Evolutionary conservation across 1,140 invertebrate genomes (phyloP), one percentile per base, ranked within the genome.

Genomic region (Stenopsyche tienmushanensis): DNA sequence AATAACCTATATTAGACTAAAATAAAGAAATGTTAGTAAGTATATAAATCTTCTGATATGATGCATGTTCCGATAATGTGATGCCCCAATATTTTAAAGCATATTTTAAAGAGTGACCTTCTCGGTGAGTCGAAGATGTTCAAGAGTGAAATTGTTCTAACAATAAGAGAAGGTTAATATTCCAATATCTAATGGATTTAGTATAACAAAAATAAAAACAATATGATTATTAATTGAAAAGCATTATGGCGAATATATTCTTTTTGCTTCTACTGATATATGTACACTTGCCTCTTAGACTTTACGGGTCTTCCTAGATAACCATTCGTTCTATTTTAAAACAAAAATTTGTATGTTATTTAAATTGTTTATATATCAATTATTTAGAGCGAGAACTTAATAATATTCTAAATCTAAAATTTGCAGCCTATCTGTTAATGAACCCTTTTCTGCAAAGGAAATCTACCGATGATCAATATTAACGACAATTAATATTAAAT

Each of bases 251-350:
- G 75, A 78, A 73, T 74, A 76, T 74, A 74, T 76, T 75, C 73
- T 74, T 73, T 65, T 72, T 74, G 75, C 73, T 76, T 73, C 74
- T 74, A 75, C 75, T 77, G 75, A 75, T 81, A 81, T 76, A 79
- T 80, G 78, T 80, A 80, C 72, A 81, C 80, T 80, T 81, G 80
- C 80, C 80, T 81, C 80, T 80, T 81, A 75, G 80, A 75, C 74
- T 79, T 76, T 76, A 79, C 72, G 72, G 78, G 75, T 75, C 79
- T 79, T 75, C 78, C 80, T 75, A 80, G 80, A 81, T 79, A 75
- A 76, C 80, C 80, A 77, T 81, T 81, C 77, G 75, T 74, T 77
- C 79, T 81, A 76, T 59, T 70, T 75, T 70, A 76, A 73, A 75
- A 78, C 69, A 78, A 71, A 80, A 80, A 77, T 72, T 73, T 63